phyloP scores from a whole-genome alignment of 2,888 invertebrate species.

The Plagiodera versicolora region DNA sequence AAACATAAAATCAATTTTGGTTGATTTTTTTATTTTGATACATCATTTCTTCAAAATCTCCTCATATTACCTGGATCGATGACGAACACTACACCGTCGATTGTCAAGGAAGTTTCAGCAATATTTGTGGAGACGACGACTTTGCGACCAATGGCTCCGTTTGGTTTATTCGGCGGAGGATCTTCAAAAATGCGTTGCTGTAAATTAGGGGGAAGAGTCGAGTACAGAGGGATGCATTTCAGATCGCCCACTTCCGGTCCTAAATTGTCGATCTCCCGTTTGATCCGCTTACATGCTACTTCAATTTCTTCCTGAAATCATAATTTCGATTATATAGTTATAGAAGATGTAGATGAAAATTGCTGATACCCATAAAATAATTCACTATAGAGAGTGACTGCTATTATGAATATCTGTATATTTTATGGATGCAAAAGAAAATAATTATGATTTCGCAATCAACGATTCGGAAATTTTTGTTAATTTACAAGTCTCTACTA shows the following conservation, averaged over 20 bases:
- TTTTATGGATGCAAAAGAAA: no score
- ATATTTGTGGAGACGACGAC: conserved; percentile 99
- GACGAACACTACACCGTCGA: conserved; percentile 99
- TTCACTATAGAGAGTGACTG: no score
- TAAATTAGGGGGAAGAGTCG: conserved; percentile 94
- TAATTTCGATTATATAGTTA: no score
- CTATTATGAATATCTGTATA: no score
- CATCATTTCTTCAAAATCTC: no score
- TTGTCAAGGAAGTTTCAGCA: conserved; percentile 98
- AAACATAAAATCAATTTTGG: no score
- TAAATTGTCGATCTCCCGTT: conserved; percentile 92
- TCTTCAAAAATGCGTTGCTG: conserved; percentile 98
- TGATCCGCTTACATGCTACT: conserved; percentile 97
- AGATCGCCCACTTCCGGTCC: conserved; percentile 97
- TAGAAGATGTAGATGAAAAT: no score
- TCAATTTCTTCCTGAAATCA: conserved; percentile 81
- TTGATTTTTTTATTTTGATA: no score
- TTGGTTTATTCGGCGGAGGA: conserved; percentile 85
- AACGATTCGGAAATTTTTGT: no score
- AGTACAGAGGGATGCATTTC: conserved; percentile 98
- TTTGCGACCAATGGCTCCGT: conserved; percentile 73
- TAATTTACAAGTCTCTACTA: no score
- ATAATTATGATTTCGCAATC: no score
- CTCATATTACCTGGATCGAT: conserved; percentile 79
- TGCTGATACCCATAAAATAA: no score